Percentiles rank a stretch among this genome's conserved stretches.
These are phyloP conservation scores for Tetragonisca angustula DNA, from an alignment of 2,888 invertebrate species.

Conservation along the genomic window DNA sequence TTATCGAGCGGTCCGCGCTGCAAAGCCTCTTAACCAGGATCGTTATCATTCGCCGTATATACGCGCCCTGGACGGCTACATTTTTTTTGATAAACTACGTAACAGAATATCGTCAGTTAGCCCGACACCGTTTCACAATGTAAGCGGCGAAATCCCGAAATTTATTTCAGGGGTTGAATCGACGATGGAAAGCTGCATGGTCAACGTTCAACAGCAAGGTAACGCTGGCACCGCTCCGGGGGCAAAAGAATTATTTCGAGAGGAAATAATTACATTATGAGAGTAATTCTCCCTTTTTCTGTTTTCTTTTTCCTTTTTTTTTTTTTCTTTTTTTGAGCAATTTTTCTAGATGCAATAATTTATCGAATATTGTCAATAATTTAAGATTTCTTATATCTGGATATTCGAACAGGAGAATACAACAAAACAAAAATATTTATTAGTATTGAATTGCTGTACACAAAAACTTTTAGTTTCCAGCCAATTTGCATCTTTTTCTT, in stretches of 20 bases:
- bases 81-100: constrained; percentile 20
- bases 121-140: background rate
- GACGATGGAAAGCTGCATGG: background rate
- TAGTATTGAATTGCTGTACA: too few species aligned
- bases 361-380: too few species aligned
- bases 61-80: constrained; percentile 16
- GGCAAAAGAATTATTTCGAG: background rate
- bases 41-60: constrained; percentile 50
- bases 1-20: constrained; percentile 42
- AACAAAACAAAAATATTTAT: too few species aligned
- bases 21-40: constrained; percentile 55
- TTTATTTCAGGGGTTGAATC: constrained; percentile 15
- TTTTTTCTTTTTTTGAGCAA: background rate
- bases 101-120: constrained; percentile 7
- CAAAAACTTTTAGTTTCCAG: too few species aligned
- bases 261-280: background rate
- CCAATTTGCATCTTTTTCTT: too few species aligned
- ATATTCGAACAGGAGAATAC: too few species aligned
- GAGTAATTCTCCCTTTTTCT: background rate
- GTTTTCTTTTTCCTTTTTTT: background rate
- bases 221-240: background rate
- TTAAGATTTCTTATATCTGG: too few species aligned
- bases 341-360: background rate
- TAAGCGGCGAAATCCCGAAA: constrained; percentile 1
- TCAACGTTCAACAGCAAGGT: too few species aligned